phyloP scores from a whole-genome alignment of 2,888 invertebrate species.

The Ernsta delagoae region DNA sequence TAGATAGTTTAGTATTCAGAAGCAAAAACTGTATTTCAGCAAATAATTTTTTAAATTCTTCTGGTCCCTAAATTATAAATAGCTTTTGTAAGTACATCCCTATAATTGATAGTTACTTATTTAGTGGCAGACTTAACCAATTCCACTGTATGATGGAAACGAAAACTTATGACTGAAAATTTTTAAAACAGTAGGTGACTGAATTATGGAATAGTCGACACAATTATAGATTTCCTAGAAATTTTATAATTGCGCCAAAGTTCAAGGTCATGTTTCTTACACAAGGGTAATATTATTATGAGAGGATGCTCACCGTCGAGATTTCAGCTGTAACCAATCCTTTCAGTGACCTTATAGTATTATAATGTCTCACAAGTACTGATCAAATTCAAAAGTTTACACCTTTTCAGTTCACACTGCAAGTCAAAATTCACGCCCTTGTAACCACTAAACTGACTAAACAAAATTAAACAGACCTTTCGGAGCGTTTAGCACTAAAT shows the following conservation, averaged over 20 bases:
- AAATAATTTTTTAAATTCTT: too few relatives aligned
- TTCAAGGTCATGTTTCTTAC: conserved; percentile 23
- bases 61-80: too few relatives aligned
- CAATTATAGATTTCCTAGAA: not conserved
- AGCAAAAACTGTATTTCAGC: too few relatives aligned
- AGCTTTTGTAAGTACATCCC: too few relatives aligned
- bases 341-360: conserved; percentile 36
- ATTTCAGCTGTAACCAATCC: conserved; percentile 46
- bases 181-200: too few relatives aligned
- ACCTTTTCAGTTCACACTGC: conserved; percentile 74
- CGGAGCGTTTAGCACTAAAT: conserved; percentile 76
- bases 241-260: not conserved
- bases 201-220: too few relatives aligned
- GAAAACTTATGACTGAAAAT: too few relatives aligned
- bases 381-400: conserved; percentile 46
- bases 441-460: conserved; percentile 64
- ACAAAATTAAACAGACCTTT: conserved; percentile 71
- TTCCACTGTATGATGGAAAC: too few relatives aligned
- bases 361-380: conserved; percentile 35
- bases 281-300: not conserved
- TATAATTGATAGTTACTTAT: too few relatives aligned
- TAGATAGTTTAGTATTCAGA: too few relatives aligned
- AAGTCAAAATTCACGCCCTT: conserved; percentile 78
- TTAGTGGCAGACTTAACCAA: too few relatives aligned
- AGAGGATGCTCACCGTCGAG: conserved; percentile 38